Evolutionary conservation across 30 jellyfish, hydroid and myxozoan species (phyloP).

Genomic region (Aurelia sp.): DNA sequence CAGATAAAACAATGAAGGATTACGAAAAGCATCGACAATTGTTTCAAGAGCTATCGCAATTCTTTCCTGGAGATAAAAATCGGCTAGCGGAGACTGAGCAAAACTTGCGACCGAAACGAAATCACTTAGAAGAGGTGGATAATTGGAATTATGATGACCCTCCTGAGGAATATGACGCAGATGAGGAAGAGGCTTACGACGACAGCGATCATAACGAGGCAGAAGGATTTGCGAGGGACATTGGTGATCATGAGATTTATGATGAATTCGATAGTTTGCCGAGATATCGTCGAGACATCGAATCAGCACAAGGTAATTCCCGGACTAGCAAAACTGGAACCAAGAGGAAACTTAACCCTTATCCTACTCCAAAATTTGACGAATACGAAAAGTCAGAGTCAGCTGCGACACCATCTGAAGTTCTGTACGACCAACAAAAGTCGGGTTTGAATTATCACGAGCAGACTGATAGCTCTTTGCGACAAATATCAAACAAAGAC

Average conservation of each 20-base stretch:
- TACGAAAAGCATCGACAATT: constrained; percentile 46
- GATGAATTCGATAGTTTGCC: constrained; percentile 14
- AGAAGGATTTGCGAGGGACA: neutral
- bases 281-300: constrained; percentile 27
- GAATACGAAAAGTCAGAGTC: neutral
- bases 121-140: constrained; percentile 5
- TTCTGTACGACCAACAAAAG: constrained; percentile 18
- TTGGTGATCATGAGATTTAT: neutral
- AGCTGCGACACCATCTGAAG: constrained; percentile 11
- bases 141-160: neutral
- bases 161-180: neutral
- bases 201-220: neutral
- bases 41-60: constrained; percentile 62
- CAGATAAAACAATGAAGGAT: neutral
- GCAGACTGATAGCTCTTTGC: neutral
- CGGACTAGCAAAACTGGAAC: neutral
- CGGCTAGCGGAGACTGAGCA: neutral
- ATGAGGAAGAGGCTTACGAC: constrained; percentile 6
- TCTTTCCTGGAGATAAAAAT: constrained; percentile 6
- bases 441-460: neutral
- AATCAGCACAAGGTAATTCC: neutral
- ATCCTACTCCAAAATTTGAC: constrained; percentile 10
- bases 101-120: constrained; percentile 29
- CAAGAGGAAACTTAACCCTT: constrained; percentile 23
- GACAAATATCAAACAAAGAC: constrained; percentile 1